These are phyloP conservation scores for Nomada ferruginata DNA, from an alignment of 2,888 invertebrate species.

Conservation along the genomic window DNA sequence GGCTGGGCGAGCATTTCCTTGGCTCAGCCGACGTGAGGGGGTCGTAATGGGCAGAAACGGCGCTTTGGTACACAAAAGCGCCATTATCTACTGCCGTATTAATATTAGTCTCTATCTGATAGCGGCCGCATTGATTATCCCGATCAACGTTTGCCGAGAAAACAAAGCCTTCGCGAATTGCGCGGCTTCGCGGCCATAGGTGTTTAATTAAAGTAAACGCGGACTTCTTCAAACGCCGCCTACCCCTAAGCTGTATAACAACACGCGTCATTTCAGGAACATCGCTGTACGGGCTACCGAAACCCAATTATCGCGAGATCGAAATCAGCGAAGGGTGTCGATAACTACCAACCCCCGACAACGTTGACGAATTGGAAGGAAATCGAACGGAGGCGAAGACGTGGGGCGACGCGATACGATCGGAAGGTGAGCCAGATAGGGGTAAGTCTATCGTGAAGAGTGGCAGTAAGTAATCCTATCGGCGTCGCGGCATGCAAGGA, in stretches of 20 bases:
- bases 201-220: slow-evolving; percentile 21
- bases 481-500: slow-evolving; percentile 55
- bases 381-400: not conserved
- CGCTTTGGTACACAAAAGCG: slow-evolving; percentile 52
- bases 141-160: slow-evolving; percentile 73
- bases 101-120: slow-evolving; percentile 68
- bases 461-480: slow-evolving; percentile 60
- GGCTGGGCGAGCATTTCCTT: slow-evolving; percentile 14
- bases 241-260: not conserved
- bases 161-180: slow-evolving; percentile 40
- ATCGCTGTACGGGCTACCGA: not conserved
- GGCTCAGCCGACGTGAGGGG: slow-evolving; percentile 8
- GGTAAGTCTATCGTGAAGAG: slow-evolving; percentile 30
- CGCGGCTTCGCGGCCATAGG: not conserved
- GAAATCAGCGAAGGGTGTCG: not conserved
- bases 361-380: slow-evolving; percentile 35
- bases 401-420: slow-evolving; percentile 20
- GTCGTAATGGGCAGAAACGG: slow-evolving; percentile 58
- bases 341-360: not conserved
- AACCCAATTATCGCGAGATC: not conserved
- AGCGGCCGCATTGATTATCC: slow-evolving; percentile 77
- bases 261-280: not conserved
- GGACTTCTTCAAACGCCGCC: not conserved
- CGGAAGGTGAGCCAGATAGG: slow-evolving; percentile 43
- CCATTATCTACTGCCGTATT: slow-evolving; percentile 75